phyloP scores from a whole-genome alignment of 2,797 vertebrate genomes.

The Enteromius afrohamiltoni region DNA sequence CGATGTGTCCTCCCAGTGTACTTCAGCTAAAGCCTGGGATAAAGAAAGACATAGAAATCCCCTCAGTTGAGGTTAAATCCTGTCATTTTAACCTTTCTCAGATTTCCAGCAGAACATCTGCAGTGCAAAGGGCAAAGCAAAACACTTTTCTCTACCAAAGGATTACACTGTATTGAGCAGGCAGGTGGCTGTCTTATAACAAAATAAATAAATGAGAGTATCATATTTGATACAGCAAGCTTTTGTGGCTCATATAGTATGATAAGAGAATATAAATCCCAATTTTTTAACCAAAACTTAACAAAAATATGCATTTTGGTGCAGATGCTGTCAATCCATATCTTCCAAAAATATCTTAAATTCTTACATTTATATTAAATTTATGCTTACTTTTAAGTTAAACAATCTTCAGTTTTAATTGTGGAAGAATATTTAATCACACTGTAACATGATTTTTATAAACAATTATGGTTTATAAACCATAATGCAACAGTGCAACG shows the following conservation, averaged over 20 bases:
- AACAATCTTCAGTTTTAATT: too few relatives aligned
- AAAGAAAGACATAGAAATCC: constrained; percentile 46
- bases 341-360: not conserved
- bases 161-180: constrained; percentile 16
- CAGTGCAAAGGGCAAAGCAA: constrained; percentile 15
- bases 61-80: constrained; percentile 40
- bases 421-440: too few relatives aligned
- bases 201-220: too few relatives aligned
- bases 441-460: too few relatives aligned
- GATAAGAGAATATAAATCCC: not conserved
- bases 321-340: not conserved
- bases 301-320: not conserved
- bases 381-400: too few relatives aligned
- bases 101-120: constrained; percentile 47
- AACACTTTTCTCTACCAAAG: constrained; percentile 19
- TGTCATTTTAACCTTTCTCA: constrained; percentile 48
- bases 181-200: not conserved
- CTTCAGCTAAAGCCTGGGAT: constrained; percentile 46
- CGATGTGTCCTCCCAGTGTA: constrained; percentile 25
- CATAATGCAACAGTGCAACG: too few relatives aligned
- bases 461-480: not conserved
- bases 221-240: not conserved
- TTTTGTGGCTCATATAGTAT: not conserved
- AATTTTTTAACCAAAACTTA: not conserved
- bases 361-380: not conserved